Conservation (phyloP, 2,113 vertebrate species). For the Neogale vison region DNA sequence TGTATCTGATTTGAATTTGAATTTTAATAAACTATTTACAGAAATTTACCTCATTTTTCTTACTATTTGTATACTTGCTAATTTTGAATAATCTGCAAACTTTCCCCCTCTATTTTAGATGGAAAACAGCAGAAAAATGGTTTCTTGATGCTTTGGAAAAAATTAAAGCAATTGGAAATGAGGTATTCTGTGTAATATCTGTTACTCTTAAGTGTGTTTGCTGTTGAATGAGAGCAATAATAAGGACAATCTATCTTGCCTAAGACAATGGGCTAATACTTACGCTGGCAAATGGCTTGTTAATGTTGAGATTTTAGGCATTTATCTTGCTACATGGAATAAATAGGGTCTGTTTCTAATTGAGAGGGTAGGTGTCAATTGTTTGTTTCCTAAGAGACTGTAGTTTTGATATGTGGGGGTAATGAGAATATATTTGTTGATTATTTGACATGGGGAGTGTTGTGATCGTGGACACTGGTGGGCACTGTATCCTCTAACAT, state of each 20-base stretch:
- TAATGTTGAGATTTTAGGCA: not conserved
- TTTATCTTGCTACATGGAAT: not conserved
- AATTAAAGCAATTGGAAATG: slow-evolving; percentile 98
- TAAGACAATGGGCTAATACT: not conserved
- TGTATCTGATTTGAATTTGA: not conserved
- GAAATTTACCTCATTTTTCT: slow-evolving; percentile 1
- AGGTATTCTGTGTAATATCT: slow-evolving; percentile 86
- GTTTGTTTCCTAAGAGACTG: not conserved
- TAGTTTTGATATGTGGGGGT: not conserved
- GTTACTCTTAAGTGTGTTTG: not conserved
- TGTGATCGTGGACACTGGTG: not conserved
- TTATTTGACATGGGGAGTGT: not conserved
- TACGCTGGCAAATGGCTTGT: not conserved
- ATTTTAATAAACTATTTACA: not conserved
- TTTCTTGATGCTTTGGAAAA: slow-evolving; percentile 99
- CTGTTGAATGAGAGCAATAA: not conserved
- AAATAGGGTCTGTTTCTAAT: not conserved
- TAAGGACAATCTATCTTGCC: not conserved
- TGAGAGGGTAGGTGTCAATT: not conserved
- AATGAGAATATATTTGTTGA: not conserved
- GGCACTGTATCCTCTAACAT: not conserved
- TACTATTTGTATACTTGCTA: not conserved
- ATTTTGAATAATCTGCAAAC: slow-evolving; percentile 39
- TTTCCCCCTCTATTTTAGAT: slow-evolving; percentile 85
- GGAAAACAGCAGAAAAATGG: slow-evolving; percentile 97